phyloP scores from a whole-genome alignment of 2,113 vertebrate species.

The Alexandromys fortis region DNA sequence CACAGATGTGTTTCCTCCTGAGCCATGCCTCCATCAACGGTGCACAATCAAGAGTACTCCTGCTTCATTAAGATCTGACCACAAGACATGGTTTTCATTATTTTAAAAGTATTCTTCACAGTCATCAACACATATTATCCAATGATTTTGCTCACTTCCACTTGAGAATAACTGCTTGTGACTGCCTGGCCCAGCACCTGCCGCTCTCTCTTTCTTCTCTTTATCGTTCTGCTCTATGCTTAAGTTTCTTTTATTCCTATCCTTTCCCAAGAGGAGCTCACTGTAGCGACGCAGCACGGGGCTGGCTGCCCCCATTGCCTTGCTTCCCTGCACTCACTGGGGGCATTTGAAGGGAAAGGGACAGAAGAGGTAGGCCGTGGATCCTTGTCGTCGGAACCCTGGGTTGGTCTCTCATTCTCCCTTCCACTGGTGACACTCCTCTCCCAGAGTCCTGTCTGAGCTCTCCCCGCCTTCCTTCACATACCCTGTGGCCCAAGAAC shows the following conservation, averaged over 20 bases:
- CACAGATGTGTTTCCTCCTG: background rate
- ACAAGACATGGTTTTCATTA: background rate
- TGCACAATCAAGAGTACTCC: background rate
- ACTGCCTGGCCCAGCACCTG: background rate
- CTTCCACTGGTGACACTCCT: background rate
- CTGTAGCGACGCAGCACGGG: too few relatives aligned
- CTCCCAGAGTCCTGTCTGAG: background rate
- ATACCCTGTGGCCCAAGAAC: background rate
- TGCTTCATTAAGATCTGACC: background rate
- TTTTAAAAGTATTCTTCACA: background rate
- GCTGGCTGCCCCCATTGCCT: rapidly evolving
- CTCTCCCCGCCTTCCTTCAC: background rate
- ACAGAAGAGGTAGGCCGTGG: background rate
- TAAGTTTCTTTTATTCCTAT: background rate
- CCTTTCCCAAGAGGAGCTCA: background rate
- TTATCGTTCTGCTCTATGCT: background rate
- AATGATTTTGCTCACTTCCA: background rate
- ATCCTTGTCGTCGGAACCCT: rapidly evolving
- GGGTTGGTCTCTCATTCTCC: background rate
- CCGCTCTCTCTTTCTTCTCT: background rate
- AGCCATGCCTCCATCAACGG: background rate
- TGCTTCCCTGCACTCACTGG: background rate
- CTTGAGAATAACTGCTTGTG: background rate
- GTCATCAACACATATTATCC: background rate
- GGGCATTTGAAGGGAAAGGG: background rate